phyloP scores from a whole-genome alignment of 2,888 invertebrate genomes.

The Eupeodes luniger region DNA sequence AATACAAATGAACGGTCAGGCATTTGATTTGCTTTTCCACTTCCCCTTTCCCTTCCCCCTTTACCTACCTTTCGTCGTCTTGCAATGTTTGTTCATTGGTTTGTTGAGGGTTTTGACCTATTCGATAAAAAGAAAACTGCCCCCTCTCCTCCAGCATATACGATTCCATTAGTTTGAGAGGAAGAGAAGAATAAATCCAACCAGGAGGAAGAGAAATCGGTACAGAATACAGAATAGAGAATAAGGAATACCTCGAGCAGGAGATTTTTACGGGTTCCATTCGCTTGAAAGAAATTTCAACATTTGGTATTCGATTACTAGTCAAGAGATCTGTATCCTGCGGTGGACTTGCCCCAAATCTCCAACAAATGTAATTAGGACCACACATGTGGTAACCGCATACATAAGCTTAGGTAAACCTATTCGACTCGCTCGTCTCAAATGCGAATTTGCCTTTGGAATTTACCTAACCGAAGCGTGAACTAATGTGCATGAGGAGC shows the following conservation, averaged over 20 bases:
- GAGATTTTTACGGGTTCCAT: slow-evolving; percentile 41
- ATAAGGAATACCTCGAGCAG: slow-evolving; percentile 25
- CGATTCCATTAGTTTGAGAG: slow-evolving; percentile 58
- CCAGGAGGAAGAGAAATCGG: neutral
- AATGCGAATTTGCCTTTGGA: slow-evolving; percentile 68
- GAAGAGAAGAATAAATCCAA: slow-evolving; percentile 11
- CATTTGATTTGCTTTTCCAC: slow-evolving; percentile 39
- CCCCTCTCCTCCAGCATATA: slow-evolving; percentile 38
- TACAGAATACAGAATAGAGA: neutral
- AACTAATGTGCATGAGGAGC: slow-evolving; percentile 64
- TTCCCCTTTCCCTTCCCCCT: neutral
- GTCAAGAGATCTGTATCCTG: slow-evolving; percentile 66
- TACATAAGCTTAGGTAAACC: slow-evolving; percentile 53
- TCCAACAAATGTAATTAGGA: slow-evolving; percentile 74
- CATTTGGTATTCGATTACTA: slow-evolving; percentile 71
- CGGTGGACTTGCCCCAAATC: slow-evolving; percentile 67
- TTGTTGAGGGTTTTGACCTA: slow-evolving; percentile 66
- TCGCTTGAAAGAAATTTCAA: slow-evolving; percentile 53
- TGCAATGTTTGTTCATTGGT: slow-evolving; percentile 22
- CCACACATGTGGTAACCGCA: slow-evolving; percentile 70
- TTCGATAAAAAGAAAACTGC: slow-evolving; percentile 13
- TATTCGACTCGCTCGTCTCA: slow-evolving; percentile 31
- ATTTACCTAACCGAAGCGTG: slow-evolving; percentile 68
- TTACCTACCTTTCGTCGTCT: neutral
- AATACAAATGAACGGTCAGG: slow-evolving; percentile 64